Evolutionary conservation across 2,113 vertebrate genomes (phyloP).

Genomic region (Pygoscelis antarcticus): DNA sequence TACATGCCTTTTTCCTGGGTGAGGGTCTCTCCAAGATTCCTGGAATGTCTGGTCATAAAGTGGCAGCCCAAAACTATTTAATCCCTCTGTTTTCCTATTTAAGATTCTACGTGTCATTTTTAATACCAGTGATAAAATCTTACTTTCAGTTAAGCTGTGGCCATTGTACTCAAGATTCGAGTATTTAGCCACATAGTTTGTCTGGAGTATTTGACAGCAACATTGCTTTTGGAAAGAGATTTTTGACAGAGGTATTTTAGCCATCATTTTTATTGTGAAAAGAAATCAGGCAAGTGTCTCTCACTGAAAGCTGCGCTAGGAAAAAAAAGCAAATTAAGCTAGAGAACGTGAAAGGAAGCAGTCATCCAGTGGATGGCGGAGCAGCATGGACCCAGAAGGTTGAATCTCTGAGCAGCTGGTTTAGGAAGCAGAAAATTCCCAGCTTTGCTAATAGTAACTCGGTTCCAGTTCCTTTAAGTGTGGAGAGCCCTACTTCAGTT

Average conservation of each 20-base stretch:
- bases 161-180: neutral
- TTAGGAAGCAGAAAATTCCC: neutral
- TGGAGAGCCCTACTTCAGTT: neutral
- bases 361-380: neutral
- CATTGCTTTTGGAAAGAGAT: slow-evolving; percentile 4
- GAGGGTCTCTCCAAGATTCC: neutral
- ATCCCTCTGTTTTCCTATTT: neutral
- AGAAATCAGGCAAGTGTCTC: neutral
- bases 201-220: neutral
- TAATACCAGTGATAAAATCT: slow-evolving; percentile 44
- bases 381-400: neutral
- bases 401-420: neutral
- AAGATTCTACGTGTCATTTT: neutral
- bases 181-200: neutral
- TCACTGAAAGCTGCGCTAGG: neutral
- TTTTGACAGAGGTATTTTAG: slow-evolving; percentile 7
- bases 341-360: neutral
- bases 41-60: neutral
- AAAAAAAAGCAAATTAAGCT: neutral
- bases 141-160: neutral
- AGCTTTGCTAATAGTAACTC: neutral
- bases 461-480: neutral
- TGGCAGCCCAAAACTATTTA: neutral
- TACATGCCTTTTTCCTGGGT: neutral
- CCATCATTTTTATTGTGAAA: neutral